Conservation (phyloP, 2,797 vertebrate species). For the Diglossa cyanea region DNA sequence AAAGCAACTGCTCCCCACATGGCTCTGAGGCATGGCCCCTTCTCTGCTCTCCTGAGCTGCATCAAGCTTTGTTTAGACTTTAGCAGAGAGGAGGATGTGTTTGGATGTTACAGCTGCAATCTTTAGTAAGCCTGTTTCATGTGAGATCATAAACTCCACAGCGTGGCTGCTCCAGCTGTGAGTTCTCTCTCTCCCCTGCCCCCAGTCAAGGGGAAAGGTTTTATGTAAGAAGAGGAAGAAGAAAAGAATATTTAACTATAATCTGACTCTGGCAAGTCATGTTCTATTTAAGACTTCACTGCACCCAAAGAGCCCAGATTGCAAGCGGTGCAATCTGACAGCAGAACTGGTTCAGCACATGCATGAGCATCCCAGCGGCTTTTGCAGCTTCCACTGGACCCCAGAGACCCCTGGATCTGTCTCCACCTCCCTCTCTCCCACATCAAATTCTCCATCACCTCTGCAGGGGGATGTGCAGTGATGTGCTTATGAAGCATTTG, state of each 20-base stretch:
- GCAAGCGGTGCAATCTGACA: not conserved
- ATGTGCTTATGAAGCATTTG: not conserved
- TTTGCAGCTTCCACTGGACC: not conserved
- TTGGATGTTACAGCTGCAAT: not conserved
- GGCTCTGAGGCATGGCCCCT: not conserved
- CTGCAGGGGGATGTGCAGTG: not conserved
- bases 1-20: not conserved
- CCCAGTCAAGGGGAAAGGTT: not conserved
- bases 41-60: not conserved
- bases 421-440: not conserved
- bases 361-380: not conserved
- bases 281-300: constrained; percentile 3
- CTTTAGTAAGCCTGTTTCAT: not conserved
- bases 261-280: constrained; percentile 18
- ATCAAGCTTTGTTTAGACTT: not conserved
- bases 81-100: not conserved
- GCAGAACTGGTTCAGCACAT: not conserved
- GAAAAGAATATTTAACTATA: not conserved
- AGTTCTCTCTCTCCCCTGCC: not conserved
- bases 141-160: not conserved
- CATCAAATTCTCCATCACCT: not conserved
- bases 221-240: not conserved
- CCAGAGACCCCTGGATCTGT: not conserved
- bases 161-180: not conserved
- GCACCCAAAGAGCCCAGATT: not conserved